Evolutionary conservation across 2,113 vertebrate species (phyloP), one percentile per base, ranked within the genome.

Genomic region (Lichenostomus cassidix): DNA sequence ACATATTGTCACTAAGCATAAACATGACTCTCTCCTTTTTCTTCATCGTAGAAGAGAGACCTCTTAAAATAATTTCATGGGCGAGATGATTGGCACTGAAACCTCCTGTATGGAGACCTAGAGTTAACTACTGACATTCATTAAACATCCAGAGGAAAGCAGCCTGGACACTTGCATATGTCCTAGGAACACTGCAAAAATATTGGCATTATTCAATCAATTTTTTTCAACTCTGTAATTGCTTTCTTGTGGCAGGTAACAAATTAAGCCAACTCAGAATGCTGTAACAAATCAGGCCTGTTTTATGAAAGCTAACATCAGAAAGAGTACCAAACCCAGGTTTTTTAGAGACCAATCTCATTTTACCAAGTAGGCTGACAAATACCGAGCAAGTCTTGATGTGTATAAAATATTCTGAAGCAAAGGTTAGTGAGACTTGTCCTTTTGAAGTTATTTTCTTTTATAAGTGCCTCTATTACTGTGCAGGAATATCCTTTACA

Each of bases 91-190:
- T 65, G 60, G 10, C 69, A 75, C 41, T 78, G 41, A 75, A 89
- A 55, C 5, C 14, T 58, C 25, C 28, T 1, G 6, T 29, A 68
- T 4, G 3, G 44, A 79, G n/a, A 58, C 16, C 52, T 9, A 12
- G 31, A 86, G 35, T 60, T 89, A 37, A 22, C 31, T 68, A 27
- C 0, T 53, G 65, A 41, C 19, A 53, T 28, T 59, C 37, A n/a
- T 3, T 83, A 46, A 79, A 53, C 22, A 65, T 9, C 21, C 58
- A 73, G 10, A 85, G n/a, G 37, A 90, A 90, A 60, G 15, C 41
- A 62, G n/a, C 1, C 4, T 20, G 31, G 37, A 10, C 25, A 27
- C 44, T 35, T 49, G 24, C 3, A 20, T 22, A 23, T 1, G 1
- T 67, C 39, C n/a, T 8, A 60, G 39, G 42, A 78, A 75, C 12